Evolutionary conservation across 2,888 invertebrate species (phyloP).

Genomic region (Cyclophora punctaria): DNA sequence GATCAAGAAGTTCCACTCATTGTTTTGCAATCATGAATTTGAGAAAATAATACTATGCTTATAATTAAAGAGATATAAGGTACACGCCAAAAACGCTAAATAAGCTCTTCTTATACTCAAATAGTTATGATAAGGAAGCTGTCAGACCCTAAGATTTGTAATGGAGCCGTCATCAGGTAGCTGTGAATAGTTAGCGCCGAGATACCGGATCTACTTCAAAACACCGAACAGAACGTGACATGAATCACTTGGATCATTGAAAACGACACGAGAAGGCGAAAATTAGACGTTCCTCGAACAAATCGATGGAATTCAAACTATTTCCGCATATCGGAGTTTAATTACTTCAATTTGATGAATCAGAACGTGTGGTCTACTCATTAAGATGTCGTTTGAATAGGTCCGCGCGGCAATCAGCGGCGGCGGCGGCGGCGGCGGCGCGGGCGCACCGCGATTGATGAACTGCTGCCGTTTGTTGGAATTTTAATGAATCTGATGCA

Average conservation of each 20-base stretch:
- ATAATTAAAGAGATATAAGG: too few species aligned
- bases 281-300: conserved; percentile 30
- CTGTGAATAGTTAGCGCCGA: not conserved
- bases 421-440: conserved; percentile 11
- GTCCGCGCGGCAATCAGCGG: conserved; percentile 33
- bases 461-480: conserved; percentile 49
- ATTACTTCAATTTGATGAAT: conserved; percentile 36
- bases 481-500: conserved; percentile 62
- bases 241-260: conserved; percentile 18
- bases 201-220: conserved; percentile 15
- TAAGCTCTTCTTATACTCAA: too few species aligned
- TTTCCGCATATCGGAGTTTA: conserved; percentile 34
- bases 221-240: conserved; percentile 13
- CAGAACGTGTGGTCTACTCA: conserved; percentile 35
- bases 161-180: too few species aligned
- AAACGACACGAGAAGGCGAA: conserved; percentile 25
- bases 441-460: conserved; percentile 32
- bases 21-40: too few species aligned
- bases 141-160: too few species aligned
- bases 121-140: too few species aligned
- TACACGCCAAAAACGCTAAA: too few species aligned
- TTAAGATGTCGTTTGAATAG: conserved; percentile 38
- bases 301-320: conserved; percentile 27
- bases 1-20: too few species aligned
- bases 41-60: too few species aligned